A percentile compares a stretch with the other conserved stretches of the same genome.
Evolutionary conservation across 2,888 invertebrate genomes (phyloP).

Genomic region (Venustoraphidia nigricollis): DNA sequence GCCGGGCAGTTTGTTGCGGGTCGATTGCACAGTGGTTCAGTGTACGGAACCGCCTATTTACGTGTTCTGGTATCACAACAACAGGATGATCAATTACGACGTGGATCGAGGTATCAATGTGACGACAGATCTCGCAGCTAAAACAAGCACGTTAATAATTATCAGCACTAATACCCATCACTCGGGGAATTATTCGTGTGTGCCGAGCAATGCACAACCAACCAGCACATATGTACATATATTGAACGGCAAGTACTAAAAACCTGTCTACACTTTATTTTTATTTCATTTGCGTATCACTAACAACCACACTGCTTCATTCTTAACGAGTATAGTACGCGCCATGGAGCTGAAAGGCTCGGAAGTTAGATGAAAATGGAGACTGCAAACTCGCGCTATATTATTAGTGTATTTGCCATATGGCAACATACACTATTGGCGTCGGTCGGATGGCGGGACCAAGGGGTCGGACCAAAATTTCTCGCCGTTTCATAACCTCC

Average conservation of each 20-base stretch:
- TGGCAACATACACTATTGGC: no score
- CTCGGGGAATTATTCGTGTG: constrained; percentile 79
- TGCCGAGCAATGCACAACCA: constrained; percentile 75
- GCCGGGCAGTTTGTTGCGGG: constrained; percentile 66
- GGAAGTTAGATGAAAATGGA: no score
- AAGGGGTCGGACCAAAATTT: no score
- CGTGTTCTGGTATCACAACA: constrained; percentile 80
- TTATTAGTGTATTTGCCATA: no score
- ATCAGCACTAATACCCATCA: constrained; percentile 48
- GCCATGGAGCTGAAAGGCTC: no score
- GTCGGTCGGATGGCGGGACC: no score
- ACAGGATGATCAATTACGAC: constrained; percentile 86
- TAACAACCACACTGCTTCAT: no score
- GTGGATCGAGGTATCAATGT: constrained; percentile 74
- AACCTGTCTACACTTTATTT: neutral
- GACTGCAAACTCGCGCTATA: no score
- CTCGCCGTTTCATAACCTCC: no score
- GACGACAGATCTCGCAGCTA: constrained; percentile 58
- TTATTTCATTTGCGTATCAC: no score
- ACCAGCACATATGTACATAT: constrained; percentile 81
- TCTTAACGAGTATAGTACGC: no score
- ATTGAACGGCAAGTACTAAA: constrained; percentile 55
- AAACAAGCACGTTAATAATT: constrained; percentile 49
- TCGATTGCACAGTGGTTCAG: constrained; percentile 69
- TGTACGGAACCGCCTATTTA: constrained; percentile 74